Conservation (phyloP, 2,113 vertebrate species). For the Hipposideros armiger region DNA sequence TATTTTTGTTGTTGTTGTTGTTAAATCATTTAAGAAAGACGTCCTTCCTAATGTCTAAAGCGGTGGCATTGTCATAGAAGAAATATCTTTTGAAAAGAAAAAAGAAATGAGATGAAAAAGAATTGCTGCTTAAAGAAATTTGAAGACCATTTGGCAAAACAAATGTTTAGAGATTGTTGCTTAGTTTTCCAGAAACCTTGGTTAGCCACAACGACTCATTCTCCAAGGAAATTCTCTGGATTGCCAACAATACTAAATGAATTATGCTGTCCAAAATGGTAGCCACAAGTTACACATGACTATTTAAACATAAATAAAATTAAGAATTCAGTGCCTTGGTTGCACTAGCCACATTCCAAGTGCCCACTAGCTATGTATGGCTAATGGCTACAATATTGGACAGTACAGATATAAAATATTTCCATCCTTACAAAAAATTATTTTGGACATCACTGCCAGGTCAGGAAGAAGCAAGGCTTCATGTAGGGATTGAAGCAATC, state of each 20-base stretch:
- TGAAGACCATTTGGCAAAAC: constrained; percentile 16
- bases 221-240: neutral
- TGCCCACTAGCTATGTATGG: neutral
- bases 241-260: neutral
- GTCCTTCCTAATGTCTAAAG: constrained; percentile 16
- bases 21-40: constrained; percentile 64
- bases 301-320: constrained; percentile 1
- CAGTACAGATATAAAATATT: neutral
- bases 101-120: constrained; percentile 37
- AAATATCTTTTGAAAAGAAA: constrained; percentile 55
- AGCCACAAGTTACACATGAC: neutral
- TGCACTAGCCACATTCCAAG: neutral
- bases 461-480: constrained; percentile 30
- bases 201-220: neutral
- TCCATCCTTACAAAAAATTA: neutral
- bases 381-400: neutral
- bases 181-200: constrained; percentile 53
- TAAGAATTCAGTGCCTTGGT: neutral
- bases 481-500: neutral
- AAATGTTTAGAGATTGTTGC: neutral
- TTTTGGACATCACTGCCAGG: neutral
- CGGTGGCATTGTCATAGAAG: neutral
- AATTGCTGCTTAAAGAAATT: neutral
- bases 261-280: neutral
- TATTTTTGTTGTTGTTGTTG: neutral